These are phyloP conservation scores for Dimorphilus gyrociliatus DNA, from an alignment of 2,888 invertebrate species.

Conservation along the genomic window DNA sequence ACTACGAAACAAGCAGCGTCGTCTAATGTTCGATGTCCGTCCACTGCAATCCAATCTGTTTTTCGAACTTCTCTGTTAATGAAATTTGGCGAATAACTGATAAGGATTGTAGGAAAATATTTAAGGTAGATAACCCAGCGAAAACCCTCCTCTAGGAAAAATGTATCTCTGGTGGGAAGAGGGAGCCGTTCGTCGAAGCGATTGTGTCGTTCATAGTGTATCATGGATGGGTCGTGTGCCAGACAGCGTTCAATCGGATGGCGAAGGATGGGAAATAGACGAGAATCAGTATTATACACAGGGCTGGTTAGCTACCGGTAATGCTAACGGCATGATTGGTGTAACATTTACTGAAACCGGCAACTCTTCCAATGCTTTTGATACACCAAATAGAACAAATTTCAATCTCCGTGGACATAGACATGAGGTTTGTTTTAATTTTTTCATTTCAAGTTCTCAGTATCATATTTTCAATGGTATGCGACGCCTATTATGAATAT, in stretches of 20 bases:
- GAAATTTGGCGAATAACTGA: no score
- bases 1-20: no score
- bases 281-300: constrained; percentile 89
- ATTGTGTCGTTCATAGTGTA: constrained; percentile 78
- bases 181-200: constrained; percentile 78
- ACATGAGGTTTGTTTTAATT: constrained; percentile 54
- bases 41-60: no score
- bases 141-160: no score
- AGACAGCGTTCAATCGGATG: constrained; percentile 80
- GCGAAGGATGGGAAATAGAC: constrained; percentile 87
- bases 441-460: no score
- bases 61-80: no score
- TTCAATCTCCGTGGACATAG: constrained; percentile 92
- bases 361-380: no score
- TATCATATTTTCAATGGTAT: no score
- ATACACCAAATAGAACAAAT: constrained; percentile 69
- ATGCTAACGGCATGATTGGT: constrained; percentile 73
- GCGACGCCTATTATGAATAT: no score
- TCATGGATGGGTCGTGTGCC: constrained; percentile 99
- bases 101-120: no score
- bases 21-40: no score
- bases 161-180: constrained; percentile 95
- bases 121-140: no score
- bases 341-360: constrained; percentile 91
- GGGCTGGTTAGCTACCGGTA: constrained; percentile 91